phyloP scores from a whole-genome alignment of 2,888 invertebrate species.

The Dione vanillae region DNA sequence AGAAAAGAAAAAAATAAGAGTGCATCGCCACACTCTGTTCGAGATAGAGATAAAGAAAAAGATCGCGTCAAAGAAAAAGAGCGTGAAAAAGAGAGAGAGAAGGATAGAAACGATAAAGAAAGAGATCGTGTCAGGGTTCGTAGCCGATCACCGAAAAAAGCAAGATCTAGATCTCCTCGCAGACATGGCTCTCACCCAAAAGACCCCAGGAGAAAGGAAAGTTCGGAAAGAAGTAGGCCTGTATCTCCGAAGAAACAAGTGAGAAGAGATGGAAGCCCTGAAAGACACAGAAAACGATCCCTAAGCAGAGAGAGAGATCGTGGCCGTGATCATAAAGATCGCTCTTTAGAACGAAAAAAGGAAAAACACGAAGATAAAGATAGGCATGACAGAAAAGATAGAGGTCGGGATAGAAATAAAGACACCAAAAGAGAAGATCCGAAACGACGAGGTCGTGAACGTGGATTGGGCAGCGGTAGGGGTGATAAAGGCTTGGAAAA shows the following conservation, averaged over 20 bases:
- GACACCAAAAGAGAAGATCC: slow-evolving; percentile 82
- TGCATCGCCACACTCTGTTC: slow-evolving; percentile 69
- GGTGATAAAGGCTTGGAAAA: slow-evolving; percentile 85
- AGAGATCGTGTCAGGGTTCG: slow-evolving; percentile 79
- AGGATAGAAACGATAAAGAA: slow-evolving; percentile 69
- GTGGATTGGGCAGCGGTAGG: slow-evolving; percentile 75
- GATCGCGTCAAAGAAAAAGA: slow-evolving; percentile 76
- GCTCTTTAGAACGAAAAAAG: slow-evolving; percentile 78
- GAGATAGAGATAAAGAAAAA: slow-evolving; percentile 80
- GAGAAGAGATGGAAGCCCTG: slow-evolving; percentile 71
- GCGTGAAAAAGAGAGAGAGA: slow-evolving; percentile 77
- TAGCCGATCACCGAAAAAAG: slow-evolving; percentile 78
- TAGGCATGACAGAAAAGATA: slow-evolving; percentile 87
- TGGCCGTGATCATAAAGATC: slow-evolving; percentile 80
- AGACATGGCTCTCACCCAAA: slow-evolving; percentile 70
- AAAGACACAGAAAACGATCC: slow-evolving; percentile 74
- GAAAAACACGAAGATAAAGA: slow-evolving; percentile 84
- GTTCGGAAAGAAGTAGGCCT: slow-evolving; percentile 78
- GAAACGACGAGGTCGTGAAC: slow-evolving; percentile 78
- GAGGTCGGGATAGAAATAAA: slow-evolving; percentile 86
- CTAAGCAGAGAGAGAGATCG: slow-evolving; percentile 80
- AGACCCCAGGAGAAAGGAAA: slow-evolving; percentile 75
- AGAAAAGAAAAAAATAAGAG: slow-evolving; percentile 76
- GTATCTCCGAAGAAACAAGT: slow-evolving; percentile 79
- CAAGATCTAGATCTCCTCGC: slow-evolving; percentile 76